Evolutionary conservation across 2,797 vertebrate genomes (phyloP), one percentile per base, ranked within the genome.

Genomic region (Calcarius lapponicus): DNA sequence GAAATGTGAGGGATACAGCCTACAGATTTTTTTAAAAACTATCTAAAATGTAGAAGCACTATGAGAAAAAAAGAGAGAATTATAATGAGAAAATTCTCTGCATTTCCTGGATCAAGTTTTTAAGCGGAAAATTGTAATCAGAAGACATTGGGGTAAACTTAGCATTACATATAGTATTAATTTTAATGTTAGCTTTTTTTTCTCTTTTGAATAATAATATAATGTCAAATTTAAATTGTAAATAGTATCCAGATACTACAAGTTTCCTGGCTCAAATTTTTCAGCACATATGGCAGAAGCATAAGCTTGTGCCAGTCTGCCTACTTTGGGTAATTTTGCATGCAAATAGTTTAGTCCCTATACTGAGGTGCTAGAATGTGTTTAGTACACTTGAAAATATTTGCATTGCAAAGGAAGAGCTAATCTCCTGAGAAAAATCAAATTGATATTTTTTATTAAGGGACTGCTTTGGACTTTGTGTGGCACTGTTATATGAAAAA

Each of bases 301-400:
- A 98, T 98, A 98, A 98, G 98, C 97, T 98, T 98, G 96, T 98
- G 98, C 97, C 98, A 98, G 97, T 97, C 98, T 98, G 98, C 97
- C 97, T 98, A 97, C 97, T 98, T 97, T 95, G 97, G 96, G 96
- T 98, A 98, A 98, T 98, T 98, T 97, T 98, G 95, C 97, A 98
- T 98, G 98, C 97, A 98, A 98, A 98, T 98, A 98, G 97, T 98
- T 98, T 97, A 97, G 97, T 98, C 97, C 96, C 96, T 97, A 94
- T 96, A 97, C 95, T 97, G 97, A 98, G 97, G 98, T 98, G 97
- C 96, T 98, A 98, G 97, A 97, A 97, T 98, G 97, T 98, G 98
- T 98, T 98, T 98, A 98, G 97, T 98, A 98, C 97, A 98, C 98
- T 98, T 98, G 96, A 98, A 98, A 98, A 98, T 98, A 98, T 98